Conservation (phyloP, 1,140 invertebrate genomes). For the Atta cephalotes region DNA sequence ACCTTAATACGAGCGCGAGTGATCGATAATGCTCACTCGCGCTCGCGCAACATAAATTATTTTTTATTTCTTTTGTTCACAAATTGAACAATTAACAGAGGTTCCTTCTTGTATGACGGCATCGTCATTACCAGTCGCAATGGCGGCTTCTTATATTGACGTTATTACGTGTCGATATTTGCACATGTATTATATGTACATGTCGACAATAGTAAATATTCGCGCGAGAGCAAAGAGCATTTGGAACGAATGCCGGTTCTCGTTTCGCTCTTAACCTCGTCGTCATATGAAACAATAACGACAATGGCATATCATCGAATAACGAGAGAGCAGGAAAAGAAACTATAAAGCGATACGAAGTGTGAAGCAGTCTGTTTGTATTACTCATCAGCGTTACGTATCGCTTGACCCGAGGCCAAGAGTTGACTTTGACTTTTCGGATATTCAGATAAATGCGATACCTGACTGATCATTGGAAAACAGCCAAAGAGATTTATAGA, state of each 20-base stretch:
- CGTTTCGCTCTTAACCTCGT: not conserved
- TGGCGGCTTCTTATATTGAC: not conserved
- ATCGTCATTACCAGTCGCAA: not conserved
- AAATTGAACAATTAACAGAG: conserved; percentile 34
- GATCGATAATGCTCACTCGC: conserved; percentile 43
- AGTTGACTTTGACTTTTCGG: conserved; percentile 28
- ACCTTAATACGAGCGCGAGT: not conserved
- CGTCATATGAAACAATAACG: conserved; percentile 22
- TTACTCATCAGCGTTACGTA: conserved; percentile 21
- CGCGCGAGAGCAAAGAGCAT: conserved; percentile 8
- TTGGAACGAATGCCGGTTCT: conserved; percentile 32
- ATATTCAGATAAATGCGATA: conserved; percentile 35
- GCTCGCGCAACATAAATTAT: not conserved
- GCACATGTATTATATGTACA: not conserved
- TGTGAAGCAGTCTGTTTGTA: not conserved
- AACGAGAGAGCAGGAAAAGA: not conserved
- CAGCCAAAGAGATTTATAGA: not conserved
- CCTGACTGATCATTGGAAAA: conserved; percentile 35
- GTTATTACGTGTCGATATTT: not conserved
- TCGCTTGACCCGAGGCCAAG: conserved; percentile 39
- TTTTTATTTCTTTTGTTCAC: conserved; percentile 6
- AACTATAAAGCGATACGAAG: conserved; percentile 20
- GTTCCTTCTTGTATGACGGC: not conserved
- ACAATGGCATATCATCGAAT: conserved; percentile 30
- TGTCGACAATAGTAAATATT: conserved; percentile 3